Percentiles rank a stretch among this genome's conserved stretches.
Conservation (phyloP, 2,888 invertebrate species). For the Spicauda simplicius region DNA sequence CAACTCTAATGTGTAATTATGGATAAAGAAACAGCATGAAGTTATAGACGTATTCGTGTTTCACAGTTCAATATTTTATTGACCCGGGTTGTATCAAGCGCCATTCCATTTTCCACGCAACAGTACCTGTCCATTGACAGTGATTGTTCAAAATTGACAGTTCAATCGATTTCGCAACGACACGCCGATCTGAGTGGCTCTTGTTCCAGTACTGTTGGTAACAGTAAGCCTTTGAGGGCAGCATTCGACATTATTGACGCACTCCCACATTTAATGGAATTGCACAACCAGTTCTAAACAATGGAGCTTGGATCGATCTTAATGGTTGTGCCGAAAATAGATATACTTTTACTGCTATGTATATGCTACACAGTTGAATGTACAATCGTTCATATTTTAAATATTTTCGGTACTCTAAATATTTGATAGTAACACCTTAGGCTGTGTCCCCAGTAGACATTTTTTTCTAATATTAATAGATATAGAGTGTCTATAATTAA, state of each 20-base stretch:
- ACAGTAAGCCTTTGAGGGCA: neutral
- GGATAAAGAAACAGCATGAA: too few relatives aligned
- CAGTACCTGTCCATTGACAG: conserved; percentile 8
- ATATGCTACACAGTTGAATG: too few relatives aligned
- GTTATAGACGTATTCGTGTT: too few relatives aligned
- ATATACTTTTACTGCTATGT: too few relatives aligned
- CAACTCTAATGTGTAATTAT: neutral
- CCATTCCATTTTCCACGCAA: conserved; percentile 2
- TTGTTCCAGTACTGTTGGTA: conserved; percentile 3
- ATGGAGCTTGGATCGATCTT: conserved; percentile 5
- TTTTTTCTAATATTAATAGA: too few relatives aligned
- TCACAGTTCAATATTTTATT: neutral
- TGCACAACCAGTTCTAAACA: conserved; percentile 8
- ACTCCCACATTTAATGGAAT: conserved; percentile 24
- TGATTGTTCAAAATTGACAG: conserved; percentile 27
- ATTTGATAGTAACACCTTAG: too few relatives aligned
- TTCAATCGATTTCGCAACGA: conserved; percentile 31
- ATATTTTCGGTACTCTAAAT: too few relatives aligned
- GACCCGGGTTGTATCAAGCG: neutral
- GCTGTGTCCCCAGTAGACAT: too few relatives aligned
- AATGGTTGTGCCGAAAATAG: too few relatives aligned
- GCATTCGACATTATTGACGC: conserved; percentile 10
- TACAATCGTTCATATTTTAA: too few relatives aligned
- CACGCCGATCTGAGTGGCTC: conserved; percentile 6
- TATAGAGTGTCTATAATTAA: too few relatives aligned